Percentiles rank a stretch among this genome's conserved stretches.
Evolutionary conservation across 2,888 invertebrate species (phyloP).

Genomic region (Coelogynopora nodosa): DNA sequence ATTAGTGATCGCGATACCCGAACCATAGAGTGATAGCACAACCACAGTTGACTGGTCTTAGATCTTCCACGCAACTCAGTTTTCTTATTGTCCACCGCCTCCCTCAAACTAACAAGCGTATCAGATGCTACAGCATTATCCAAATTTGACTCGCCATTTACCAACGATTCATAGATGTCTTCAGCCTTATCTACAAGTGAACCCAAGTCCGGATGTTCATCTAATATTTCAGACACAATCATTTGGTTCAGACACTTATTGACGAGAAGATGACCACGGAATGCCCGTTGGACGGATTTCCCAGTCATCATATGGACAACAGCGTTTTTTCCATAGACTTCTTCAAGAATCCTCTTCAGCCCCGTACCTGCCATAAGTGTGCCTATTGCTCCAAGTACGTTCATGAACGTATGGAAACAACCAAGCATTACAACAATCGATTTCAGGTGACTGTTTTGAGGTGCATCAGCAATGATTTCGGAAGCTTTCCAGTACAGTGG

Average conservation of each 20-base stretch:
- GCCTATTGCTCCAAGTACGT: constrained; percentile 38
- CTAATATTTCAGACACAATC: constrained; percentile 34
- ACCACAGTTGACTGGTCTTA: constrained; percentile 42
- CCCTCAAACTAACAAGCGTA: constrained; percentile 8
- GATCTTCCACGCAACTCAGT: constrained; percentile 22
- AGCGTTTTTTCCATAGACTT: constrained; percentile 38
- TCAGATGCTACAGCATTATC: constrained; percentile 34
- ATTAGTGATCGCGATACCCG: constrained; percentile 34
- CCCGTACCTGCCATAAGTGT: constrained; percentile 39
- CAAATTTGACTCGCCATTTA: constrained; percentile 35
- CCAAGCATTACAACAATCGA: constrained; percentile 39
- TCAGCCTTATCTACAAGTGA: constrained; percentile 35
- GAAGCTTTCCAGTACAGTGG: constrained; percentile 17
- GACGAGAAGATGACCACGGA: constrained; percentile 39
- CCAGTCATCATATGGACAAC: constrained; percentile 40
- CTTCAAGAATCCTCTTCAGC: constrained; percentile 35
- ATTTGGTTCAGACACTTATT: constrained; percentile 39
- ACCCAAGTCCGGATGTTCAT: constrained; percentile 38
- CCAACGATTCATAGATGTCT: constrained; percentile 23
- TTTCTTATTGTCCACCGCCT: constrained; percentile 38
- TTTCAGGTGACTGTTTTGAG: constrained; percentile 47
- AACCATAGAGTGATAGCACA: constrained; percentile 37
- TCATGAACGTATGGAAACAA: constrained; percentile 40
- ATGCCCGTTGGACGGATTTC: constrained; percentile 20
- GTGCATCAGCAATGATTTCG: constrained; percentile 39